Evolutionary conservation across 2,888 invertebrate species (phyloP).

Genomic region (Cheilosia vulpina): DNA sequence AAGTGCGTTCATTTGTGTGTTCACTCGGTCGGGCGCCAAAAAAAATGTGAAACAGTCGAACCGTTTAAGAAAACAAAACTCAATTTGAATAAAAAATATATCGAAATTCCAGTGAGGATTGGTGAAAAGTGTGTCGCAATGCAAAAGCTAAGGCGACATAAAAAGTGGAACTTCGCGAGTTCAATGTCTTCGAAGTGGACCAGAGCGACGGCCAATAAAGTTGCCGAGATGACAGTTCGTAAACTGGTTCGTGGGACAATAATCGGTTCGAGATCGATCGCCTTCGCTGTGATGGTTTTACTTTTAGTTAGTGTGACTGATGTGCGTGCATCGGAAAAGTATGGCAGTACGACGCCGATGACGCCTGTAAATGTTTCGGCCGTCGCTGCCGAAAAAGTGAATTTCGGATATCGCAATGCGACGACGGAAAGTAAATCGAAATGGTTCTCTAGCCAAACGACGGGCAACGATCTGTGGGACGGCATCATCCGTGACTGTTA

Average conservation of each 20-base stretch:
- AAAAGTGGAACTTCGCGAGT: slow-evolving; percentile 68
- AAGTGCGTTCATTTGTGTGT: slow-evolving; percentile 22
- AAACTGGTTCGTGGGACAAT: slow-evolving; percentile 62
- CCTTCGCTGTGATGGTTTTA: slow-evolving; percentile 52
- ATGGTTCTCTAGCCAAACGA: slow-evolving; percentile 81
- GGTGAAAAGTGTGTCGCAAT: slow-evolving; percentile 63
- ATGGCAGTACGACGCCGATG: slow-evolving; percentile 60
- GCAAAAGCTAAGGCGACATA: slow-evolving; percentile 48
- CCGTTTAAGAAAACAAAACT: slow-evolving; percentile 3
- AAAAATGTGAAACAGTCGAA: slow-evolving; percentile 33
- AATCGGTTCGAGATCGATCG: slow-evolving; percentile 68
- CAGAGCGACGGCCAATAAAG: slow-evolving; percentile 36
- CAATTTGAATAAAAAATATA: slow-evolving; percentile 19
- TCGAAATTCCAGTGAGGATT: slow-evolving; percentile 43
- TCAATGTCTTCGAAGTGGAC: slow-evolving; percentile 68
- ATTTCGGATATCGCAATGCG: slow-evolving; percentile 40
- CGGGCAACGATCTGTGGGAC: slow-evolving; percentile 89
- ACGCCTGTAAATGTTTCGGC: slow-evolving; percentile 18
- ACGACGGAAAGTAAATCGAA: slow-evolving; percentile 49
- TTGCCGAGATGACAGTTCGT: slow-evolving; percentile 46
- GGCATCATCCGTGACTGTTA: slow-evolving; percentile 89
- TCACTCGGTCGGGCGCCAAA: slow-evolving; percentile 29
- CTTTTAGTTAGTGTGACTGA: slow-evolving; percentile 52
- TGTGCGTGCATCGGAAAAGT: slow-evolving; percentile 43
- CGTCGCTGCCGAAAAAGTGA: background rate